Evolutionary conservation across 2,113 vertebrate species (phyloP).

Genomic region (Phyllopteryx taeniolatus): DNA sequence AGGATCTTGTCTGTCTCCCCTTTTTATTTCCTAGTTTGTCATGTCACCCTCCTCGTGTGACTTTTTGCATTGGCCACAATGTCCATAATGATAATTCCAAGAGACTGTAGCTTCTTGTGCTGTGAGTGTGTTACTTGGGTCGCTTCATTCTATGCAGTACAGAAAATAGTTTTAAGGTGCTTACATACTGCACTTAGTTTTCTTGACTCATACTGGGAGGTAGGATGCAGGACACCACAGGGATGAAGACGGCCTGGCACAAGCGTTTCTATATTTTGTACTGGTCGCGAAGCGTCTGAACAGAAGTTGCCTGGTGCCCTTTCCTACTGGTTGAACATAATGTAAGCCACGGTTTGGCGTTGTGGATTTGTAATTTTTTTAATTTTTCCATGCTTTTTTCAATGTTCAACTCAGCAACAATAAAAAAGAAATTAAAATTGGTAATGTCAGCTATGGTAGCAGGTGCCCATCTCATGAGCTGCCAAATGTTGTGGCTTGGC

Average conservation of each 20-base stretch:
- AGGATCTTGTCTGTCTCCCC: background rate
- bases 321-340: no score
- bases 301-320: no score
- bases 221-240: background rate
- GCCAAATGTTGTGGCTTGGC: background rate
- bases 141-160: no score
- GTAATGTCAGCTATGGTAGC: background rate
- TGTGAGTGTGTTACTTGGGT: no score
- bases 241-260: background rate
- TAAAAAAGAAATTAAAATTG: background rate
- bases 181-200: no score
- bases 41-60: background rate
- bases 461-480: background rate
- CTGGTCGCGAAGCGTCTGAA: background rate
- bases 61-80: background rate
- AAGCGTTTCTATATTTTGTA: background rate
- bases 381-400: background rate
- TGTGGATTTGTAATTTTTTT: background rate
- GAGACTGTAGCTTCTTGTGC: background rate
- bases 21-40: background rate
- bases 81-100: background rate
- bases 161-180: no score
- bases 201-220: no score
- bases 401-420: background rate
- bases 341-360: background rate